Evolutionary conservation across 2,113 vertebrate species (phyloP).

Genomic region (Epinephelus fuscoguttatus): DNA sequence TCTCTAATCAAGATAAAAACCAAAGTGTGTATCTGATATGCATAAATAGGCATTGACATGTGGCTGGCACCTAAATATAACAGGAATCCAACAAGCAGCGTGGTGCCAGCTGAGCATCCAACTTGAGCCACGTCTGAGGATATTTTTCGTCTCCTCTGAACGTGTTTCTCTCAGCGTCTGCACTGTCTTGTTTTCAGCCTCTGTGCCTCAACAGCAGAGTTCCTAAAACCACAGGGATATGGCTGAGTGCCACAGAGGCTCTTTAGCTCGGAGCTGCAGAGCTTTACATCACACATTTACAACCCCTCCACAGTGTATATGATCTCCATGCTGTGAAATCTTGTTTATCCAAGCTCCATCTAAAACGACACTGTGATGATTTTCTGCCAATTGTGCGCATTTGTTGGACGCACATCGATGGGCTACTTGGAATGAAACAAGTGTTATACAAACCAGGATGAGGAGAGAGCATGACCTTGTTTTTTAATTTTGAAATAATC

Average conservation of each 20-base stretch:
- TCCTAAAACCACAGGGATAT: constrained; percentile 70
- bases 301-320: constrained; percentile 39
- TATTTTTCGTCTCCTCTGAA: constrained; percentile 19
- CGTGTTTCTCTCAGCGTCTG: constrained; percentile 48
- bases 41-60: not conserved
- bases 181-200: constrained; percentile 64
- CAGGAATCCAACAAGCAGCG: not conserved
- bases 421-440: not conserved
- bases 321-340: constrained; percentile 59
- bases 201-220: constrained; percentile 54
- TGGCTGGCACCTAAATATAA: constrained; percentile 17
- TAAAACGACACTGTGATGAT: constrained; percentile 36
- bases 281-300: constrained; percentile 70
- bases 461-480: not conserved
- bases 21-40: no score
- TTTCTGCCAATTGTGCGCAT: constrained; percentile 38
- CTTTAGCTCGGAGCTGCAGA: constrained; percentile 64
- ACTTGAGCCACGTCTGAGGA: constrained; percentile 36
- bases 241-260: constrained; percentile 70
- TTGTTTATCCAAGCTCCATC: constrained; percentile 45
- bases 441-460: not conserved
- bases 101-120: not conserved
- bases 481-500: constrained; percentile 18
- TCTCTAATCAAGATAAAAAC: no score
- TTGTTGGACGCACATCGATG: constrained; percentile 8